Evolutionary conservation across 2,888 invertebrate species (phyloP), one percentile per base, ranked within the genome.

Genomic region (Drosophila emarginata): DNA sequence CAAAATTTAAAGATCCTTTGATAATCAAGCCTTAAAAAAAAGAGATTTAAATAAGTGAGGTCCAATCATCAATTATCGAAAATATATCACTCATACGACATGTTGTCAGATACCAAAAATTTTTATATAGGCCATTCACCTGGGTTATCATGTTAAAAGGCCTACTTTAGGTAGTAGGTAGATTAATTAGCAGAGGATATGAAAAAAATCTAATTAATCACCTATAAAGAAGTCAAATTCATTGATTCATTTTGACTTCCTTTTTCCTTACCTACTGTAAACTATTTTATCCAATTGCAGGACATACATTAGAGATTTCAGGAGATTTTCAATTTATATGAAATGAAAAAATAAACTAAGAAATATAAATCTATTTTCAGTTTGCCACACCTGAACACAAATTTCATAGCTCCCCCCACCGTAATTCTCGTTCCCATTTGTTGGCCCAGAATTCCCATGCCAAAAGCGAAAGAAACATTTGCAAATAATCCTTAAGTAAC

Each of bases 381-480:
- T 45, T 45, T 15, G 14, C 15, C 40, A 45, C 45, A 45, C 45
- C 45, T 45, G 45, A 18, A 45, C 45, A 45, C 45, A 45, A 45
- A 12, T 45, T 26, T 15, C 59, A 5, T 9, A 15, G n/a, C 23
- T 9, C 9, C 6, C 11, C 32, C 66, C 66, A 14, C 9, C 21
- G 26, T 15, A 11, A 7, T 9, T 9, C 18, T 21, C 45, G 2
- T 12, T 21, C 57, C 65, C 51, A 32, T 64, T 32, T 32, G 9
- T 9, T 32, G 32, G 7, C 45, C 18, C 12, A 3, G 11, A 15
- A 21, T 53, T 39, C 45, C 45, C 7, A 40, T 40, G 18, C 56
- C 56, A 51, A 56, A 18, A 56, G 40, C n/a, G n/a, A 23, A 64
- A 73, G 52, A 72, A 72, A 72, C 72, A 71, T 71, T 71, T 71